Conservation (phyloP, 1,140 invertebrate species). For the Bombus fervidus region DNA sequence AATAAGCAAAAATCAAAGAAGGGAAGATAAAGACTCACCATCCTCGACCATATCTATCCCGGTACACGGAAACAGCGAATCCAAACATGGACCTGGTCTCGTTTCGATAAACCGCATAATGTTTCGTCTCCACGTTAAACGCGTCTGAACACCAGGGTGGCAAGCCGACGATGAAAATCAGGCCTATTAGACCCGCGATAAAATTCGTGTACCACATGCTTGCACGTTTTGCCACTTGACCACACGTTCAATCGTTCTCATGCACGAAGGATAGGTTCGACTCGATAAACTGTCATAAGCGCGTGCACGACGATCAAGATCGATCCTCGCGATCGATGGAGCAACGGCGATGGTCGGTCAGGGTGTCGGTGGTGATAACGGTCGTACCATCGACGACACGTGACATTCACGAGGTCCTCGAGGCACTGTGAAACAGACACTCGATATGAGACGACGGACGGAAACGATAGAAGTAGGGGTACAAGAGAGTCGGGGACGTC, state of each 20-base stretch:
- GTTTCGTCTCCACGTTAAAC: slow-evolving; percentile 76
- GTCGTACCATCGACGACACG: slow-evolving; percentile 54
- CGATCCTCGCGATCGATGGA: not conserved
- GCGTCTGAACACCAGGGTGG: slow-evolving; percentile 44
- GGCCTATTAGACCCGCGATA: slow-evolving; percentile 27
- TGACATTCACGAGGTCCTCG: slow-evolving; percentile 42
- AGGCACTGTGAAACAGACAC: slow-evolving; percentile 16
- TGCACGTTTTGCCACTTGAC: slow-evolving; percentile 32
- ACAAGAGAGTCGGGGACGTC: slow-evolving; percentile 48
- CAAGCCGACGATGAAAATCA: slow-evolving; percentile 33
- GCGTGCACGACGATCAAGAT: not conserved
- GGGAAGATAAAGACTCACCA: slow-evolving; percentile 64
- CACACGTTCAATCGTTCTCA: slow-evolving; percentile 46
- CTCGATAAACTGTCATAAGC: slow-evolving; percentile 26
- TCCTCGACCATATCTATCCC: slow-evolving; percentile 69
- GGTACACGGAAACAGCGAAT: slow-evolving; percentile 74
- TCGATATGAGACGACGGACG: not conserved
- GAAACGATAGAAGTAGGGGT: not conserved
- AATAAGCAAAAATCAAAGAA: not conserved
- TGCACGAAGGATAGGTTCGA: not conserved
- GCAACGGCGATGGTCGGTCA: not conserved
- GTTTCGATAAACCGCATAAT: slow-evolving; percentile 71
- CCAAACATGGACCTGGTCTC: slow-evolving; percentile 75
- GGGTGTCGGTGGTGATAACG: slow-evolving; percentile 32
- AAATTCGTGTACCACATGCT: slow-evolving; percentile 51